Percentiles rank a stretch among this genome's conserved stretches.
Evolutionary conservation across 1,140 invertebrate species (phyloP).

Genomic region (Doryteuthis pealeii): DNA sequence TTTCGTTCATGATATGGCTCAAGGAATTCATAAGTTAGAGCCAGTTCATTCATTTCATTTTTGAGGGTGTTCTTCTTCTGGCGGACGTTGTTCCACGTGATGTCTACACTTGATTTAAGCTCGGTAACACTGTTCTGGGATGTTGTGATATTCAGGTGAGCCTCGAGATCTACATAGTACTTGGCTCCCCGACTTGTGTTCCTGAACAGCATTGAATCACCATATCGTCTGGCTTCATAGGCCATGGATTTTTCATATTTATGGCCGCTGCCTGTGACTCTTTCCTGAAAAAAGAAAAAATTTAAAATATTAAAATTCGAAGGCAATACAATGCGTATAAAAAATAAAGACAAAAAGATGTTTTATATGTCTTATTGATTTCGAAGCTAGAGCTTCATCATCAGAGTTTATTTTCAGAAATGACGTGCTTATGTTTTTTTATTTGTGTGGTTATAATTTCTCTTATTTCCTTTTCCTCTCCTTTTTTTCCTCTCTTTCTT

Average conservation of each 20-base stretch:
- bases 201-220: slow-evolving; percentile 39
- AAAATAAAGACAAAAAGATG: background rate
- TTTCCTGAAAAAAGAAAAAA: background rate
- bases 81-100: background rate
- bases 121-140: slow-evolving; percentile 9
- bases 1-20: slow-evolving; percentile 72
- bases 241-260: background rate
- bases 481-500: too few species aligned
- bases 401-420: too few species aligned
- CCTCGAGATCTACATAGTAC: slow-evolving; percentile 75
- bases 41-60: slow-evolving; percentile 52
- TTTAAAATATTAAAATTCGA: too few species aligned
- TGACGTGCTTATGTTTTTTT: too few species aligned
- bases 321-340: too few species aligned
- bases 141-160: slow-evolving; percentile 59
- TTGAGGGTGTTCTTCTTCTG: background rate
- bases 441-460: too few species aligned
- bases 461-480: too few species aligned
- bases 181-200: slow-evolving; percentile 41
- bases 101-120: background rate
- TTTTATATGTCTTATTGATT: background rate
- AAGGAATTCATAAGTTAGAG: slow-evolving; percentile 85
- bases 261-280: background rate
- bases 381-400: too few species aligned
- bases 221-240: slow-evolving; percentile 18